Conservation (phyloP, 2,888 invertebrate species). For the Apocheima hispidaria region DNA sequence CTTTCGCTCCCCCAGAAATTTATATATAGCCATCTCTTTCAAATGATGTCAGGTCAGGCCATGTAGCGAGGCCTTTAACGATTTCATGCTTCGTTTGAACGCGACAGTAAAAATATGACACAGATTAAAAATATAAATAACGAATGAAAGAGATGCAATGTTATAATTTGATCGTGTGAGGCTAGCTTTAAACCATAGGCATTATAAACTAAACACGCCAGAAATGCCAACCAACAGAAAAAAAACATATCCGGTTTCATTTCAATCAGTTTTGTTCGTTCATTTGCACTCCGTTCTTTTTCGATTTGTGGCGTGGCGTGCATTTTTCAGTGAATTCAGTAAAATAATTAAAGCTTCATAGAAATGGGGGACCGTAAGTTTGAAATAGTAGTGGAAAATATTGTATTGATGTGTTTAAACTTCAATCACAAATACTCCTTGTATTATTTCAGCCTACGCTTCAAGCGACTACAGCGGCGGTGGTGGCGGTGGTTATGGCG, state of each 20-base stretch:
- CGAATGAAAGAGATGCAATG: too few species aligned
- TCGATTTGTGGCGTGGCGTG: slow-evolving; percentile 48
- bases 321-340: slow-evolving; percentile 12
- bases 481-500: slow-evolving; percentile 63
- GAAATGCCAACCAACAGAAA: background rate
- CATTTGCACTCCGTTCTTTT: slow-evolving; percentile 25
- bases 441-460: slow-evolving; percentile 60
- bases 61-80: too few species aligned
- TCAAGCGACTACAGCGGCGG: slow-evolving; percentile 75
- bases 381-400: background rate
- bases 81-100: too few species aligned
- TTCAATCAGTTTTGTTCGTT: slow-evolving; percentile 17
- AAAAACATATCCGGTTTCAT: background rate
- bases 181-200: background rate
- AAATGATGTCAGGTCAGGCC: too few species aligned
- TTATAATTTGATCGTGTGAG: background rate
- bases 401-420: background rate
- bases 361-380: slow-evolving; percentile 64
- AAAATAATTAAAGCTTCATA: background rate
- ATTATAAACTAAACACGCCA: background rate
- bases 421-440: background rate
- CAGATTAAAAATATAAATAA: too few species aligned
- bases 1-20: too few species aligned
- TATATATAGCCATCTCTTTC: too few species aligned
- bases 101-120: too few species aligned